Evolutionary conservation across 2,888 invertebrate species (phyloP), one percentile per base, ranked within the genome.

Genomic region (Xestia ashworthii): DNA sequence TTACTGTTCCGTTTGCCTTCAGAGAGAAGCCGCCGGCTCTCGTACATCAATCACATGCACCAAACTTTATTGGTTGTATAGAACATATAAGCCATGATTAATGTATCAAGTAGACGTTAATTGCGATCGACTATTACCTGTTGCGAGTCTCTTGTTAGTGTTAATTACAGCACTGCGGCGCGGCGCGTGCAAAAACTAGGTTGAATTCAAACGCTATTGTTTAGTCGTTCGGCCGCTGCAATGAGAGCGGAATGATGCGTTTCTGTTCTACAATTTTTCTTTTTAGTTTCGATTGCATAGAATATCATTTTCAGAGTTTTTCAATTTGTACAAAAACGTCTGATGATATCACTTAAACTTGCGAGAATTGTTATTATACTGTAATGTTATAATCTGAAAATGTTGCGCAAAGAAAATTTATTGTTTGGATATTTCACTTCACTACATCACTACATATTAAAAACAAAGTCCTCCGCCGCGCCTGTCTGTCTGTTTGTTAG

Each of bases 41-140:
- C 22, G 48, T 38, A 53, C 89, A 92, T 92, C 89, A 89, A 89
- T 90, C 91, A 91, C 80, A 80, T 81, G 76, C 86, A 87, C 80
- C 85, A 83, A 87, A 83, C 82, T 80, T 74, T 86, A 88, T 86
- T 85, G 85, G 85, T 85, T 85, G 85, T 85, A 88, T 89, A 83
- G 84, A 83, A 83, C 77, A 80, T 72, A 80, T 71, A 79, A 84
- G 87, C 78, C 83, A 87, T 93, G 94, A 94, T 94, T 93, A 92
- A 94, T 94, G 91, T 88, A 90, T 92, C 88, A 85, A 85, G 83
- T 84, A 81, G 88, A 89, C 87, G 86, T 90, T 93, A 93, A 93
- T 93, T 91, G 81, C 89, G 85, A 76, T 75, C 77, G 77, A 85
- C 85, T 87, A 88, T 87, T 85, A 87, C 76, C 65, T 74, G 84